Conservation (phyloP, 2,113 vertebrate genomes). For the Rhinoptilus africanus region DNA sequence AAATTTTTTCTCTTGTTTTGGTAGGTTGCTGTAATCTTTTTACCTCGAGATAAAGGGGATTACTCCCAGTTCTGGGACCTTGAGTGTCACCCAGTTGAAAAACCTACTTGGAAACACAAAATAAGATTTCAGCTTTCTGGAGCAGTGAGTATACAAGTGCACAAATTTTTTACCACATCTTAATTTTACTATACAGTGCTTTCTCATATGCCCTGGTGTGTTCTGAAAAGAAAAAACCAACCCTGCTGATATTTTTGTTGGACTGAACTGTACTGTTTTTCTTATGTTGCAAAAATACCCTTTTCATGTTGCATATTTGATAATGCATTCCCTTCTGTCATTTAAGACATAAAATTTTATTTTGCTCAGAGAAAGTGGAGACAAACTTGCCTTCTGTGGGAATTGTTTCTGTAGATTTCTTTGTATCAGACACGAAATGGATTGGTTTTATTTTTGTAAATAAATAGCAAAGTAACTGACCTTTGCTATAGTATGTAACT, state of each 20-base stretch:
- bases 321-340: neutral
- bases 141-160: conserved; percentile 74
- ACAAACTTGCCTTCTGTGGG: neutral
- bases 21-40: conserved; percentile 85
- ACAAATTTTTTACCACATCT: neutral
- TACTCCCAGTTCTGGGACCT: conserved; percentile 96
- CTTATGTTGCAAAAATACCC: neutral
- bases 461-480: neutral
- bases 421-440: neutral
- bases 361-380: neutral
- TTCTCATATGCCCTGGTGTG: neutral
- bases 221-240: neutral
- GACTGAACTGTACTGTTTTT: neutral
- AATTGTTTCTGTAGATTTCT: neutral
- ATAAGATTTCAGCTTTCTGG: conserved; percentile 89
- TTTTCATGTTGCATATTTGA: neutral
- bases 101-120: conserved; percentile 82
- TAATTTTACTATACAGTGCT: neutral
- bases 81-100: conserved; percentile 84
- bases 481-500: neutral
- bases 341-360: neutral
- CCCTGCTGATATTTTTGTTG: neutral
- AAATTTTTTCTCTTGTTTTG: neutral
- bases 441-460: neutral
- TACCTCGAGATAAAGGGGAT: conserved; percentile 86